Evolutionary conservation across 92 coral and sea anemone genomes (phyloP).

Genomic region (Diadumene lineata): DNA sequence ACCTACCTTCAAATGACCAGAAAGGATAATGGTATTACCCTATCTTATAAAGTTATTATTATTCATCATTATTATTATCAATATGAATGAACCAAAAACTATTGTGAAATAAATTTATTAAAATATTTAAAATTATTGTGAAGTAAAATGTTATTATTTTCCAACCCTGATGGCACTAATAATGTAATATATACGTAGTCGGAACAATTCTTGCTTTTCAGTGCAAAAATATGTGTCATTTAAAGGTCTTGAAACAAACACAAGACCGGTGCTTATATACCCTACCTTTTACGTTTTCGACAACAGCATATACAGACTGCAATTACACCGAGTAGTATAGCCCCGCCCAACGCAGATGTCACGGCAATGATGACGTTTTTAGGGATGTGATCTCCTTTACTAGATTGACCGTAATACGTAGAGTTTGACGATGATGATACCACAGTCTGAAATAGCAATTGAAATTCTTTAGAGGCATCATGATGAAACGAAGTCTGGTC

Average conservation of each 20-base stretch:
- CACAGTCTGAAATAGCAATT: neutral
- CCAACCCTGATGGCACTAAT: too few relatives aligned
- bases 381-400: constrained; percentile 5
- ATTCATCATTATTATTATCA: too few relatives aligned
- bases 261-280: neutral
- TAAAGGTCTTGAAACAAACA: neutral
- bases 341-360: constrained; percentile 20
- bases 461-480: neutral
- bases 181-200: too few relatives aligned
- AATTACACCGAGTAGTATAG: neutral
- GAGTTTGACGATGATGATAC: neutral
- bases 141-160: too few relatives aligned
- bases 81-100: too few relatives aligned
- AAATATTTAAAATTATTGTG: too few relatives aligned
- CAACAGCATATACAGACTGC: constrained; percentile 12
- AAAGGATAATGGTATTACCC: neutral
- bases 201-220: too few relatives aligned
- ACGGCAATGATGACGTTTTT: constrained; percentile 17
- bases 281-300: constrained; percentile 14
- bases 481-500: neutral
- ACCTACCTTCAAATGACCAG: neutral
- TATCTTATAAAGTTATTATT: too few relatives aligned
- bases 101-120: too few relatives aligned
- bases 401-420: neutral
- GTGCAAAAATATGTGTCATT: too few relatives aligned